These are phyloP conservation scores for Phainopepla nitens DNA, from an alignment of 2,113 vertebrate genomes.

Conservation along the genomic window DNA sequence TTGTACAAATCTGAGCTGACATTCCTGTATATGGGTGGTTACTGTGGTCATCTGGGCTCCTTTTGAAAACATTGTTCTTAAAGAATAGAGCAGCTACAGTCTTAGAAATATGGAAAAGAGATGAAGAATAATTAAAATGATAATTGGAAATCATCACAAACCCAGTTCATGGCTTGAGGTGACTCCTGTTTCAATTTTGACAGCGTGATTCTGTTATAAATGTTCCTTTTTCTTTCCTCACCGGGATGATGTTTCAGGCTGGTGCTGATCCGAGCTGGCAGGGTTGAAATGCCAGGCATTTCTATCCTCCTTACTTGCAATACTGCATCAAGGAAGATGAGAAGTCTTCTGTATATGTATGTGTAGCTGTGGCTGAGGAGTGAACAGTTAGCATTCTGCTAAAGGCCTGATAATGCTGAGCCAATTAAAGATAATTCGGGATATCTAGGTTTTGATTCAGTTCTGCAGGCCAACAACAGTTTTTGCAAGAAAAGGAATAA, in stretches of 20 bases:
- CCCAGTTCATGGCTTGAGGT: neutral
- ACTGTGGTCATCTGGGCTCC: neutral
- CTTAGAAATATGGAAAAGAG: neutral
- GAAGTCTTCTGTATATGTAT: neutral
- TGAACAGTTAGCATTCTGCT: neutral
- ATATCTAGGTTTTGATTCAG: neutral
- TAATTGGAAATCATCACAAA: neutral
- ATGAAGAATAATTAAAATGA: neutral
- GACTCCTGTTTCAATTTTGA: neutral
- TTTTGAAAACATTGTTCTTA: neutral
- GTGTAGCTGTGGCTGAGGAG: neutral
- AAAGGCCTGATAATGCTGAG: neutral
- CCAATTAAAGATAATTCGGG: slow-evolving; percentile 23
- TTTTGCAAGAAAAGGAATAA: neutral
- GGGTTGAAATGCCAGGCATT: neutral
- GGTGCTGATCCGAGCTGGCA: neutral
- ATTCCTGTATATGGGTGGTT: neutral
- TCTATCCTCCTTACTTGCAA: neutral
- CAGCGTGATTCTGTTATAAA: neutral
- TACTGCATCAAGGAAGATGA: neutral
- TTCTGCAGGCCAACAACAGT: neutral
- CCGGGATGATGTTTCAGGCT: neutral
- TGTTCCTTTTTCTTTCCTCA: neutral
- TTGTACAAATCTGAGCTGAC: neutral
- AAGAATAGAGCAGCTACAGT: neutral